These are phyloP conservation scores for Tetragonula carbonaria DNA, from an alignment of 2,888 invertebrate genomes.

Conservation along the genomic window DNA sequence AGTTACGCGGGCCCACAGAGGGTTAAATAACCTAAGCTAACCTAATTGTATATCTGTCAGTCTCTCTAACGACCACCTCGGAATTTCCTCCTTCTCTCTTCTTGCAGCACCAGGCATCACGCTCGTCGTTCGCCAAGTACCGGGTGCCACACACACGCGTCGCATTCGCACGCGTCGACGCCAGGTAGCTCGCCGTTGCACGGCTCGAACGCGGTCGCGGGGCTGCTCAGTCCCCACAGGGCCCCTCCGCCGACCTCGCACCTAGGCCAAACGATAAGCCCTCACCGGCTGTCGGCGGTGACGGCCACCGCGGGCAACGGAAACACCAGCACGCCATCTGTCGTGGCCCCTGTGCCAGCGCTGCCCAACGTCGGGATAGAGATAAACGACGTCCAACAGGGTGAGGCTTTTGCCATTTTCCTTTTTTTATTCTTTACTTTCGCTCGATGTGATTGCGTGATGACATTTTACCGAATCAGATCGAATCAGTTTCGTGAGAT, in stretches of 20 bases:
- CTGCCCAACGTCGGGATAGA: conserved; percentile 79
- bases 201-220: conserved; percentile 76
- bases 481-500: neutral
- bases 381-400: conserved; percentile 79
- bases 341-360: conserved; percentile 70
- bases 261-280: conserved; percentile 73
- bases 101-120: conserved; percentile 78
- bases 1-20: no score
- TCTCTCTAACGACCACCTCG: no score
- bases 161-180: conserved; percentile 79
- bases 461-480: neutral
- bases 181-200: conserved; percentile 79
- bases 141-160: conserved; percentile 78
- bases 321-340: conserved; percentile 66
- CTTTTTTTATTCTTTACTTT: neutral
- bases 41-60: no score
- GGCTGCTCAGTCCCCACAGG: conserved; percentile 79
- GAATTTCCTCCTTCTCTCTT: neutral
- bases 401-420: conserved; percentile 62
- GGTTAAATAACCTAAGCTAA: no score
- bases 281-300: conserved; percentile 75
- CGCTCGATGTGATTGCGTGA: neutral
- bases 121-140: conserved; percentile 80
- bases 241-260: conserved; percentile 76
- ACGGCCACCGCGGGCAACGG: conserved; percentile 74